phyloP scores from a whole-genome alignment of 2,113 vertebrate species.

The Smithornis capensis region DNA sequence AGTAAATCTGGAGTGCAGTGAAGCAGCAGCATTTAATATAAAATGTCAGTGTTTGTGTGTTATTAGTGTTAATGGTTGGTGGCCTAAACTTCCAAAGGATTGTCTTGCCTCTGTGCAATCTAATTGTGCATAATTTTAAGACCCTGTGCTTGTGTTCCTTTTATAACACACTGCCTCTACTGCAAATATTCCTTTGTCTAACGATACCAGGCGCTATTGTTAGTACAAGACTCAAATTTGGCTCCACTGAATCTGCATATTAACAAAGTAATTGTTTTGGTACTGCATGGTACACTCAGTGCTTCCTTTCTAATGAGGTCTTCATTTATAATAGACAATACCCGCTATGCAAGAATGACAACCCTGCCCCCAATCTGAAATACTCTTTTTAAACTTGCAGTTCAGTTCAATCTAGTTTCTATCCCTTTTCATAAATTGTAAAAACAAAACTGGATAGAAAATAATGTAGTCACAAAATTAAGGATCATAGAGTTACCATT shows the following conservation, averaged over 20 bases:
- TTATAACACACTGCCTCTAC: neutral
- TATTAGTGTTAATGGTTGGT: neutral
- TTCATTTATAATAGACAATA: constrained; percentile 7
- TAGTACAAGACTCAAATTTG: neutral
- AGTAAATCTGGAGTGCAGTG: neutral
- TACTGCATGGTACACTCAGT: neutral
- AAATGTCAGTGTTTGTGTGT: neutral
- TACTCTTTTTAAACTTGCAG: neutral
- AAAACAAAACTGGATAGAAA: neutral
- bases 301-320: constrained; percentile 5
- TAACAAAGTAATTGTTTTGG: constrained; percentile 36
- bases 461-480: neutral
- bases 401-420: neutral
- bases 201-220: constrained; percentile 28
- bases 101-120: neutral
- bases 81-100: neutral
- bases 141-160: neutral
- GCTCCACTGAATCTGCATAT: neutral
- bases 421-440: neutral
- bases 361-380: neutral
- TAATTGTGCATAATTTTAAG: neutral
- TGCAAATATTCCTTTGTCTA: constrained; percentile 9
- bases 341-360: neutral
- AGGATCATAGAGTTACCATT: neutral
- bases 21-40: neutral